Base-by-base conservation (phyloP, 2,113 vertebrate species). In the Danionella cerebrum region DNA sequence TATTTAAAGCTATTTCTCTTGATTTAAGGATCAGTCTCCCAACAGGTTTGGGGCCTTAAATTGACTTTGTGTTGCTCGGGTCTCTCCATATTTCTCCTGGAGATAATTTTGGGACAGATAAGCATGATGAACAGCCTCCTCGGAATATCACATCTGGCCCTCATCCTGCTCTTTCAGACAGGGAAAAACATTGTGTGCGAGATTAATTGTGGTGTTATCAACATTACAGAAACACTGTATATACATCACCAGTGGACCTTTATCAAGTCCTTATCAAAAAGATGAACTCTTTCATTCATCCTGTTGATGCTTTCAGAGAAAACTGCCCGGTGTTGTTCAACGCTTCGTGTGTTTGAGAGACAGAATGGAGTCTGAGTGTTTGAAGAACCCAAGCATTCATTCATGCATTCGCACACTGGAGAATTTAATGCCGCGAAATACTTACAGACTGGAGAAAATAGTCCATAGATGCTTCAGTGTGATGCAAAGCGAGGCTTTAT, bases 391-490 rank as follows among this genome's bases (percentile, higher is more conserved):
- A n/a, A 24, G 6, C 16, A 12, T 60, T 12, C 55, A 11, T 8
- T 18, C 36, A 9, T 7, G 6, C 5, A 22, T 6, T 14, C 29
- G 19, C 13, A 14, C 6, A 44, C 6, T 1, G 38, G 13, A 11
- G n/a, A 6, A 58, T n/a, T 12, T 60, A 29, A 29, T 36, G 31
- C n/a, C n/a, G n/a, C n/a, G n/a, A n/a, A n/a, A 22, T 84, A 85
- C 84, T 87, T 79, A 87, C 85, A 48, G 64, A 65, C 14, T 21
- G 19, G 54, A 35, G 31, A 52, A 11, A 52, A 11, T 14, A 68
- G 31, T 59, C 71, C 69, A 76, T 74, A 68, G 80, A 67, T 70
- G 54, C 74, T 76, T 82, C 83, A n/a, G 66, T 39, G 71, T 33
- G 42, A 25, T 31, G 7, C 21, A 67, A 76, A 52, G 2, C 66